Percentiles rank a stretch among this genome's conserved stretches.
phyloP scores from a whole-genome alignment of 2,888 invertebrate genomes.

The Synergus umbraculus region DNA sequence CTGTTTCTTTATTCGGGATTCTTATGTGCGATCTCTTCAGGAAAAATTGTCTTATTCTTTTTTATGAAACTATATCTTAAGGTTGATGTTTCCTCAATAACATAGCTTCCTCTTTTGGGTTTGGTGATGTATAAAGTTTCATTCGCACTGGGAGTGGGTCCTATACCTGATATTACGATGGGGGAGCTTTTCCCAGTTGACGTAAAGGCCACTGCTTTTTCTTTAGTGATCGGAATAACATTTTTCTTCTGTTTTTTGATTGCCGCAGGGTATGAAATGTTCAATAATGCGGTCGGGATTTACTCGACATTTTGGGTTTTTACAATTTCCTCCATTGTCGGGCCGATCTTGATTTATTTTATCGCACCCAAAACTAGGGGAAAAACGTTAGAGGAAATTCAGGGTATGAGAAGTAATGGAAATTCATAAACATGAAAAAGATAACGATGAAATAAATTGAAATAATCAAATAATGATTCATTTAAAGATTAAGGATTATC shows the following conservation, averaged over 20 bases:
- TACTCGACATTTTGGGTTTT: slow-evolving; percentile 16
- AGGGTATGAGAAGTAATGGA: background rate
- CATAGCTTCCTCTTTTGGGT: slow-evolving; percentile 20
- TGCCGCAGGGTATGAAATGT: background rate
- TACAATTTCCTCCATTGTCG: background rate
- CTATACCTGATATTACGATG: slow-evolving; percentile 23
- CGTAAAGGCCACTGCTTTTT: slow-evolving; percentile 17
- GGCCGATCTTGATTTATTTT: background rate
- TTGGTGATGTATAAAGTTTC: slow-evolving; percentile 23
- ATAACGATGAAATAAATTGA: background rate
- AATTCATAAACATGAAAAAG: background rate
- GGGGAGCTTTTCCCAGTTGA: slow-evolving; percentile 28
- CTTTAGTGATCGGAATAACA: background rate
- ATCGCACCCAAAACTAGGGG: slow-evolving; percentile 13
- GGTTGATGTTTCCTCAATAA: slow-evolving; percentile 6
- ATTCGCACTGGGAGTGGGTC: slow-evolving; percentile 15
- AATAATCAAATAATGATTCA: background rate
- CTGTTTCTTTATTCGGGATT: slow-evolving; percentile 24
- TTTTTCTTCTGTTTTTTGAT: background rate
- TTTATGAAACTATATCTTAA: slow-evolving; percentile 12
- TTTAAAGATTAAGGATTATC: background rate
- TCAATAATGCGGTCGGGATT: background rate
- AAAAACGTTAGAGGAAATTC: slow-evolving; percentile 32
- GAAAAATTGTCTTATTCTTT: background rate
- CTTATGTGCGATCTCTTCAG: background rate